These are phyloP conservation scores for Drosophila parabipectinata DNA, from an alignment of 1,140 invertebrate genomes.

Conservation along the genomic window DNA sequence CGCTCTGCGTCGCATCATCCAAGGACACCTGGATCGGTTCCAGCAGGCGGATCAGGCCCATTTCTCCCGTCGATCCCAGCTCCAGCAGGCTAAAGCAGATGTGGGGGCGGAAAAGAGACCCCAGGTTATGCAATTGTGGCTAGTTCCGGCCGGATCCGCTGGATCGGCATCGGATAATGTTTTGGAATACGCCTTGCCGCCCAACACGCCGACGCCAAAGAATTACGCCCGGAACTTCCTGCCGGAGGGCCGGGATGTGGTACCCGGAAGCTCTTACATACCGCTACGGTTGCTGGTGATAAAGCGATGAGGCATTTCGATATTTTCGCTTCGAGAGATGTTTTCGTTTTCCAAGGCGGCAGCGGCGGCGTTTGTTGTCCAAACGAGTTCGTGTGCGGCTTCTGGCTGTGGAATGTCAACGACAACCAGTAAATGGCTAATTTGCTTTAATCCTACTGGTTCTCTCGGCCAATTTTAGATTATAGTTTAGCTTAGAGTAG, in stretches of 20 bases:
- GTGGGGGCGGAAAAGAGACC: conserved; percentile 16
- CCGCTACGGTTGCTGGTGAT: conserved; percentile 63
- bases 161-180: conserved; percentile 24
- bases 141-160: conserved; percentile 20
- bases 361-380: conserved; percentile 46
- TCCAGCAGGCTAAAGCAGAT: conserved; percentile 26
- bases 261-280: conserved; percentile 81
- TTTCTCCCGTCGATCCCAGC: conserved; percentile 26
- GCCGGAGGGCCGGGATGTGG: conserved; percentile 72
- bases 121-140: conserved; percentile 39
- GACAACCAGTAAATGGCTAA: conserved; percentile 71
- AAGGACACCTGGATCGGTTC: conserved; percentile 64
- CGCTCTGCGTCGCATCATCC: conserved; percentile 57
- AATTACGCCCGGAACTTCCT: conserved; percentile 75
- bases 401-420: conserved; percentile 39
- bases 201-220: conserved; percentile 70
- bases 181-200: conserved; percentile 48
- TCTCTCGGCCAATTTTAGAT: conserved; percentile 62
- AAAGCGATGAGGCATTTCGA: conserved; percentile 44
- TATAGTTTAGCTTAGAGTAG: conserved; percentile 46
- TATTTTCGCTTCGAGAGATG: conserved; percentile 2
- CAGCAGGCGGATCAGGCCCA: conserved; percentile 50
- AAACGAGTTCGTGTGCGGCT: conserved; percentile 39
- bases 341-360: conserved; percentile 43
- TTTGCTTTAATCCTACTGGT: conserved; percentile 75